These are phyloP conservation scores for Diabrotica balteata DNA, from an alignment of 2,888 invertebrate genomes.

Conservation along the genomic window DNA sequence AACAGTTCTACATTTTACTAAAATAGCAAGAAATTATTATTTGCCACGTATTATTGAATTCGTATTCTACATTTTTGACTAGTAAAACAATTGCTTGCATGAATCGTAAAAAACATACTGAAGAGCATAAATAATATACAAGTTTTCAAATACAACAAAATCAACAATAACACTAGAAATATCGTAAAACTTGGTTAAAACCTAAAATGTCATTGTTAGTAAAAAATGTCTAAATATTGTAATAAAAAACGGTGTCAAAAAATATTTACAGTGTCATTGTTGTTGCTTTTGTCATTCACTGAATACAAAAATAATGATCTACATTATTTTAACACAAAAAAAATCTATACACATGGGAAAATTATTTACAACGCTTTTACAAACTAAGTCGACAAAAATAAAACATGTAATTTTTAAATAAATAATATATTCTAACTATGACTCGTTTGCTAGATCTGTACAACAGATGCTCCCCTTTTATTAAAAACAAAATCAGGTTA, in stretches of 20 bases:
- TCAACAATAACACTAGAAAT: not conserved
- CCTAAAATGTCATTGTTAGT: too few relatives aligned
- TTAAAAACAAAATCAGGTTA: conserved; percentile 1
- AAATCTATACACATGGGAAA: conserved; percentile 6
- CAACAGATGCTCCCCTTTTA: conserved; percentile 16
- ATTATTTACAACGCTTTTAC: conserved; percentile 19
- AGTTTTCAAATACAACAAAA: not conserved
- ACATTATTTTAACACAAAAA: conserved; percentile 2
- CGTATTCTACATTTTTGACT: conserved; percentile 25
- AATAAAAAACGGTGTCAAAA: too few relatives aligned
- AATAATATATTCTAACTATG: conserved; percentile 10
- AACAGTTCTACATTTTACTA: conserved; percentile 12
- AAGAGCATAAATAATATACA: conserved; percentile 4
- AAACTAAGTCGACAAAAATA: conserved; percentile 15
- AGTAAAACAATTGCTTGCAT: conserved; percentile 32
- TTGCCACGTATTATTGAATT: conserved; percentile 38
- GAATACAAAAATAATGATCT: conserved; percentile 11
- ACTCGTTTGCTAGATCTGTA: conserved; percentile 13
- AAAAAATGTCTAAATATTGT: too few relatives aligned
- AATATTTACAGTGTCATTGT: too few relatives aligned
- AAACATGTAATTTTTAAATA: conserved; percentile 12
- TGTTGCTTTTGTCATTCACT: not conserved
- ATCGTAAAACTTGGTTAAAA: too few relatives aligned
- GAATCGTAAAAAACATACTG: conserved; percentile 9
- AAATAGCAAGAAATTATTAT: conserved; percentile 33